Base-by-base conservation (phyloP, 2,113 vertebrate species). In the Micronycteris hirsuta region DNA sequence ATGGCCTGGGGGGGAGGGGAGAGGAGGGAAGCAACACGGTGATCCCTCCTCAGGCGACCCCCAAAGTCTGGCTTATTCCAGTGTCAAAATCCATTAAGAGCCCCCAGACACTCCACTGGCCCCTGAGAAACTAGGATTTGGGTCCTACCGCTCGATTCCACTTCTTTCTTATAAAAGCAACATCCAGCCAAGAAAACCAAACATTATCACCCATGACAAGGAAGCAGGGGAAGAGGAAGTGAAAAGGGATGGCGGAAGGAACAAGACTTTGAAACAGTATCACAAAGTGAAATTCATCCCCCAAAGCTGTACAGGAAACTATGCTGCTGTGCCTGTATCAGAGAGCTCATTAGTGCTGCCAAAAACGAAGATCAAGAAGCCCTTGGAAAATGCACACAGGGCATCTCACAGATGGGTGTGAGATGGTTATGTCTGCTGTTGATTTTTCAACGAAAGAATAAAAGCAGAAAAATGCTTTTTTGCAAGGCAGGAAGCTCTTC, bases 311-410 rank as follows among this genome's bases (percentile, higher is more conserved):
- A 16, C 26, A 24, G 52, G 41, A 45, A 91, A 61, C 45, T 3
- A 38, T 2, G n/a, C 24, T 0, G 0, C 9, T 24, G 33, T 15
- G 15, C 24, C 52, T 20, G 1, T 2, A 9, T 43, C 20, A 38
- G n/a, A 56, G 41, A 58, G 22, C 71, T 68, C 58, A 26, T 0
- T 3, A 10, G 78, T 33, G 19, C 4, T 31, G 24, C 28, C 87
- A 45, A 81, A 82, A 54, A 54, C 38, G 26, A 26, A 15, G 77
- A 22, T 41, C 70, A n/a, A 70, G 38, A 15, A 71, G 31, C 54
- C 41, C 52, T 84, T 65, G 22, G 7, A 52, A 91, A 36, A 85
- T 3, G 10, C 28, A 22, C 33, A 16, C 5, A 28, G 20, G n/a
- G 56, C 41, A n/a, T n/a, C n/a, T n/a, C n/a, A 84, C 20, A 54